phyloP scores from a whole-genome alignment of 2,113 vertebrate genomes.

The Hippotragus niger region DNA sequence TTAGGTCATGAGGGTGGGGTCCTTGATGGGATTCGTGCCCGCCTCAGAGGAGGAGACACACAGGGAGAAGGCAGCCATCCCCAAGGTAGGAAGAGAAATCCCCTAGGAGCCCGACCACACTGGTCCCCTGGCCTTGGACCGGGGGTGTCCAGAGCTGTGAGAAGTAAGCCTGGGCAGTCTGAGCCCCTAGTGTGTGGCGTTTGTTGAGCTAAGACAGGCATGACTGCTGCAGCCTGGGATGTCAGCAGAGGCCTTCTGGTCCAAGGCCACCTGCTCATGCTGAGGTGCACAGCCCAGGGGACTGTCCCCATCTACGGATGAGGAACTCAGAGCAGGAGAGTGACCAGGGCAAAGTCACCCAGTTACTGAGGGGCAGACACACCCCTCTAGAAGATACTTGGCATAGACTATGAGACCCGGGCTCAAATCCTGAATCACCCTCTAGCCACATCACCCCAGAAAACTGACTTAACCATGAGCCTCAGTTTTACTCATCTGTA shows the following conservation, averaged over 20 bases:
- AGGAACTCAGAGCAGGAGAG: neutral
- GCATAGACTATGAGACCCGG: neutral
- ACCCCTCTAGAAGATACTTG: neutral
- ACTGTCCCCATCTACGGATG: neutral
- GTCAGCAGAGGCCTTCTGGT: neutral
- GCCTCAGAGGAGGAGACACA: neutral
- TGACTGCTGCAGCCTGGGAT: neutral
- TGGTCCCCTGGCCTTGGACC: neutral
- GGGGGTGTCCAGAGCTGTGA: neutral
- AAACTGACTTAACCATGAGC: neutral
- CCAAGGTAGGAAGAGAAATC: neutral
- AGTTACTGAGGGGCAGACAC: neutral
- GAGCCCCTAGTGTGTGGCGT: neutral
- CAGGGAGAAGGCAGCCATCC: neutral
- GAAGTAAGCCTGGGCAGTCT: neutral
- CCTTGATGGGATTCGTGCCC: neutral
- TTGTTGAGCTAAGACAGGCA: neutral
- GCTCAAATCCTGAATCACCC: neutral
- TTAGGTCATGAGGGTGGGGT: neutral
- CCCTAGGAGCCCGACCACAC: accelerated
- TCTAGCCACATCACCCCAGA: too few relatives aligned
- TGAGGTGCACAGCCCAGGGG: neutral
- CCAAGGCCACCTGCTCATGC: neutral
- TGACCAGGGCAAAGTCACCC: neutral
- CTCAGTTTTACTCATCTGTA: neutral